Evolutionary conservation across 2,888 invertebrate species (phyloP).

Genomic region (Megastigmus dorsalis): DNA sequence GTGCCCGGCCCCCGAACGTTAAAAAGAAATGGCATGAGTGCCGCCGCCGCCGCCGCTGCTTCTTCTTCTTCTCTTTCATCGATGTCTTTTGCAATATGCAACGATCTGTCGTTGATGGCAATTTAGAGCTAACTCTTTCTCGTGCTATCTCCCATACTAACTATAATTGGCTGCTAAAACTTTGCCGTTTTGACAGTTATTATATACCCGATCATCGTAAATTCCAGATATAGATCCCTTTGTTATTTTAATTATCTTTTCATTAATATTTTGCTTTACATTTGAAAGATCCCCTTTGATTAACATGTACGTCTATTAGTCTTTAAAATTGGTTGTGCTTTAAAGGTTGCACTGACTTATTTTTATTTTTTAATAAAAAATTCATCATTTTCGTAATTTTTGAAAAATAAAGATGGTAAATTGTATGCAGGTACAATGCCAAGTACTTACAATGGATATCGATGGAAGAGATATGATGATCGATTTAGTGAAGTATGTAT

Average conservation of each 20-base stretch:
- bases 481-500: neutral
- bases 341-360: too few species aligned
- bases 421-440: too few species aligned
- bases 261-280: too few species aligned
- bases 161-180: neutral
- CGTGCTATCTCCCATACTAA: neutral
- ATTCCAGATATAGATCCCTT: too few species aligned
- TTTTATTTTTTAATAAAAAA: too few species aligned
- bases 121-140: neutral
- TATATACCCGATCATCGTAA: neutral
- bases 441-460: neutral
- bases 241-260: too few species aligned
- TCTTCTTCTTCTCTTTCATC: neutral
- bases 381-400: too few species aligned
- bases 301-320: too few species aligned
- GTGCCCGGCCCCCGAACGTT: neutral
- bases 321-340: too few species aligned
- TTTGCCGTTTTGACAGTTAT: neutral
- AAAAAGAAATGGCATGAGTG: constrained; percentile 15
- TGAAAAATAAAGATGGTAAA: too few species aligned
- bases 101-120: neutral
- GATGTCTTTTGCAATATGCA: neutral
- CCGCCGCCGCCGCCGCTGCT: too few species aligned
- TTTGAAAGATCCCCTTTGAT: too few species aligned
- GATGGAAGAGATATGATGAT: neutral